Evolutionary conservation across 2,888 invertebrate species (phyloP).

Genomic region (Apamea sordens): DNA sequence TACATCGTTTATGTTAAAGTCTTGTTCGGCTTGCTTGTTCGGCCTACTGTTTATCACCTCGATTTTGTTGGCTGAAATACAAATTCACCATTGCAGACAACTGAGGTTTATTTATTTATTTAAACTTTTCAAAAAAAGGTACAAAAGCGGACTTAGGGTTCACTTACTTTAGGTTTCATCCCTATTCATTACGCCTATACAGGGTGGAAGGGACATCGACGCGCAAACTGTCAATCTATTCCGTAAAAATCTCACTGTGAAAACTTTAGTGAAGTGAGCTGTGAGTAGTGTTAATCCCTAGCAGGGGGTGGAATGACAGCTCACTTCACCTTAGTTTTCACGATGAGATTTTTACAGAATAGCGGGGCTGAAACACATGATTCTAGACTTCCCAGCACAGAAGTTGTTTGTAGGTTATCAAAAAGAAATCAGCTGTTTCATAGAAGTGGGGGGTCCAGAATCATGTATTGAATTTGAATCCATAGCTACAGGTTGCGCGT

Average conservation of each 20-base stretch:
- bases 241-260: too few relatives aligned
- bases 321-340: too few relatives aligned
- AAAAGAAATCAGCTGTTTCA: not conserved
- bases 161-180: not conserved
- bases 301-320: too few relatives aligned
- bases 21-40: constrained; percentile 84
- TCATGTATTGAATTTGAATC: not conserved
- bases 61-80: constrained; percentile 85
- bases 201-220: not conserved
- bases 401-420: not conserved
- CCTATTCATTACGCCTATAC: not conserved
- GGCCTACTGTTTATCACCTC: constrained; percentile 88
- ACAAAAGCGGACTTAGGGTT: not conserved
- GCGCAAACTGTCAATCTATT: not conserved
- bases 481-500: not conserved
- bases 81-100: constrained; percentile 19
- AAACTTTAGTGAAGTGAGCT: too few relatives aligned
- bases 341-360: too few relatives aligned
- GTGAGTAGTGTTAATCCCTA: too few relatives aligned
- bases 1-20: constrained; percentile 90
- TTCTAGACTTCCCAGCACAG: too few relatives aligned
- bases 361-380: not conserved
- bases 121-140: too few relatives aligned
- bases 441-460: not conserved
- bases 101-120: too few relatives aligned